These are phyloP conservation scores for Notospermus geniculatus DNA, from an alignment of 1,140 invertebrate genomes.

Conservation along the genomic window DNA sequence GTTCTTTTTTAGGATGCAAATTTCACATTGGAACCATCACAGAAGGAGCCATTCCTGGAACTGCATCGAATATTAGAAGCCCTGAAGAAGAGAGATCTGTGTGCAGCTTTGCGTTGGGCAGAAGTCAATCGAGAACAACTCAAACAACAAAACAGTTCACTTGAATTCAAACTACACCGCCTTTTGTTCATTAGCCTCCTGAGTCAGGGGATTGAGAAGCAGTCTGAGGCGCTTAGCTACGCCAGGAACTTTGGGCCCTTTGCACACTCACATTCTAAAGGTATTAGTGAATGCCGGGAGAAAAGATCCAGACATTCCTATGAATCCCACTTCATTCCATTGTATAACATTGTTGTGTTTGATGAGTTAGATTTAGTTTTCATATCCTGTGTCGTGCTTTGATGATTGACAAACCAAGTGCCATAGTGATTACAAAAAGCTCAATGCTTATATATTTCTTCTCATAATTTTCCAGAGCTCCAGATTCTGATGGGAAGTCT, in stretches of 20 bases:
- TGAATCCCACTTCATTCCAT: too few species aligned
- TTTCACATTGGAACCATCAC: constrained; percentile 67
- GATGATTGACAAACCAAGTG: too few species aligned
- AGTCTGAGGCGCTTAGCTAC: constrained; percentile 80
- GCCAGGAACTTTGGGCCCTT: constrained; percentile 85
- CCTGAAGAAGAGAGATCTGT: constrained; percentile 73
- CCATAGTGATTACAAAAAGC: not conserved
- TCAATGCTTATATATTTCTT: not conserved
- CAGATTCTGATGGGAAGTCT: constrained; percentile 86
- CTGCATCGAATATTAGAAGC: constrained; percentile 81
- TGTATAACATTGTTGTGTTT: too few species aligned
- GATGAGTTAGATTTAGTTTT: too few species aligned
- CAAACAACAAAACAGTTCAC: constrained; percentile 61
- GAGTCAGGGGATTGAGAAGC: constrained; percentile 65
- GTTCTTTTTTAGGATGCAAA: constrained; percentile 66
- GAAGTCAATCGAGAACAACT: constrained; percentile 50
- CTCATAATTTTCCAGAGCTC: constrained; percentile 63
- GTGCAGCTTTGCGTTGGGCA: constrained; percentile 71
- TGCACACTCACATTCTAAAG: constrained; percentile 77
- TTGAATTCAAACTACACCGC: constrained; percentile 85
- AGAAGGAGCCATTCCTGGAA: constrained; percentile 80
- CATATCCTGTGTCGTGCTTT: too few species aligned
- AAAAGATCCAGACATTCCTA: not conserved
- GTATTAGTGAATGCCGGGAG: constrained; percentile 52
- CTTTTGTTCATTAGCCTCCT: constrained; percentile 73